Evolutionary conservation across 2,797 vertebrate species (phyloP), one percentile per base, ranked within the genome.

Genomic region (Acanthurus lineatus): DNA sequence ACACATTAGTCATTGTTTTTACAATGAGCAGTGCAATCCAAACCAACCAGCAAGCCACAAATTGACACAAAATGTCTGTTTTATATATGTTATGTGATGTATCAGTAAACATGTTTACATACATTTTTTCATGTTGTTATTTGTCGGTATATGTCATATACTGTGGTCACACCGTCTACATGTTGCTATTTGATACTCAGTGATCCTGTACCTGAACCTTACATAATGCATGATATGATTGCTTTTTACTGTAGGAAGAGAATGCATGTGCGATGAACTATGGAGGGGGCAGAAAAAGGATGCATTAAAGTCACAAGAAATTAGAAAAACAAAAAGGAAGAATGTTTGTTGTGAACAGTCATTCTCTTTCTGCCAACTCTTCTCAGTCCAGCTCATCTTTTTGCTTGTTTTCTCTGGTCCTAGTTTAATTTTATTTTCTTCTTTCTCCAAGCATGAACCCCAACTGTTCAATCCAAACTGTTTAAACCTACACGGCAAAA

Each of bases 331-430:
- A 3, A 1, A 2, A 9, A 20, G 15, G 15, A 20, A n/a, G 19
- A 25, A 42, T 28, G 42, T 58, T 52, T 67, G 60, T 74, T 38
- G 44, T 66, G 68, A 28, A 53, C 52, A 51, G 14, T 49, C 40
- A 42, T 42, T 42, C 40, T 58, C 20, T 54, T 70, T 69, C 53
- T 10, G 32, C 35, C 12, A 42, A 25, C 52, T 52, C 20, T 22
- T 25, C 38, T 2, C 17, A 25, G 15, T 60, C 3, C 17, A 15
- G 19, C 38, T 53, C 32, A 38, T 8, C 9, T 7, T 38, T 40
- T 58, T 12, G 9, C 32, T 74, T 60, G 47, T 59, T 44, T 19
- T 38, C 2, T 17, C 11, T 25, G 47, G 11, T 28, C 38, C 44
- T 69, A 1, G 35, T 64, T 53, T 35, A 5, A 35, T 35, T 35